These are phyloP conservation scores for Thymelicus lineola DNA, from an alignment of 2,888 invertebrate genomes.

Conservation along the genomic window DNA sequence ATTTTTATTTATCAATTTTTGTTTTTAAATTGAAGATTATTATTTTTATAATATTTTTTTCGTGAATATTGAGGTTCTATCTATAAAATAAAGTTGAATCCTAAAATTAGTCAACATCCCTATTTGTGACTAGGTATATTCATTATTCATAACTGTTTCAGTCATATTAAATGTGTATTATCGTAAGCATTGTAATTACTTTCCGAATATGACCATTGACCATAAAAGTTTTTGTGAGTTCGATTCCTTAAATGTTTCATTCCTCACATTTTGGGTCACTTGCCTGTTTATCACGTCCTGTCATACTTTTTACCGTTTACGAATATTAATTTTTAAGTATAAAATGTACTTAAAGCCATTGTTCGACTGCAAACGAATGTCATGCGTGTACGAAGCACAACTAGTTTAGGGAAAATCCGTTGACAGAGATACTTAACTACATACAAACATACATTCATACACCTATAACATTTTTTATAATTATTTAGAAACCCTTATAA, in stretches of 20 bases:
- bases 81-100: too few relatives aligned
- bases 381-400: too few relatives aligned
- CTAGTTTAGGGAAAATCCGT: too few relatives aligned
- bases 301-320: slow-evolving; percentile 12
- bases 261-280: slow-evolving; percentile 11
- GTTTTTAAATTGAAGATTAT: too few relatives aligned
- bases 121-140: not conserved
- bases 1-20: too few relatives aligned
- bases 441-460: too few relatives aligned
- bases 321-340: not conserved
- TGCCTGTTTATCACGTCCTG: slow-evolving; percentile 25
- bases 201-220: slow-evolving; percentile 8
- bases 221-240: slow-evolving; percentile 1
- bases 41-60: too few relatives aligned
- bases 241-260: slow-evolving; percentile 10
- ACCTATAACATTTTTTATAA: too few relatives aligned
- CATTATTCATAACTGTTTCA: not conserved
- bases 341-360: not conserved
- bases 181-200: not conserved
- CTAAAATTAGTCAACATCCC: too few relatives aligned
- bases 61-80: too few relatives aligned
- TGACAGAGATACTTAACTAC: too few relatives aligned
- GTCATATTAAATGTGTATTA: not conserved
- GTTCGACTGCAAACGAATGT: not conserved
- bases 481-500: too few relatives aligned